Conservation (phyloP, 2,888 invertebrate species). For the Metacarcinus magister region DNA sequence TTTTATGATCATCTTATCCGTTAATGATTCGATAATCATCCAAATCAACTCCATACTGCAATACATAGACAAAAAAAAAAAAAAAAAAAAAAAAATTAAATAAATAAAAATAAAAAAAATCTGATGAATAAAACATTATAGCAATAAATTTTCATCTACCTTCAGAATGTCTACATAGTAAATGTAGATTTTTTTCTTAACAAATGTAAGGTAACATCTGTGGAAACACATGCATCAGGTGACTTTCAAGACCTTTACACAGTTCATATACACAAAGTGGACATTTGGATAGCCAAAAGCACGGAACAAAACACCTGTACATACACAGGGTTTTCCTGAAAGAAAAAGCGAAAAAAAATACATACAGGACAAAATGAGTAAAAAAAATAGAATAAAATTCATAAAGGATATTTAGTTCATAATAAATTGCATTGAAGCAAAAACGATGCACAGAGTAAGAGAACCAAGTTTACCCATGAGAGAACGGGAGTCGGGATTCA, state of each 20-base stretch:
- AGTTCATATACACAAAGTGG: background rate
- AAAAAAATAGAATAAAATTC: background rate
- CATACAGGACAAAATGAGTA: background rate
- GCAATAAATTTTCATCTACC: too few species aligned
- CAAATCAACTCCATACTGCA: background rate
- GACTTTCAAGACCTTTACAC: background rate
- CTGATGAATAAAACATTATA: too few species aligned
- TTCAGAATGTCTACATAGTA: too few species aligned
- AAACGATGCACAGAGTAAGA: constrained; percentile 9
- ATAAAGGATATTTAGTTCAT: background rate
- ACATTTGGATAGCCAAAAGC: background rate
- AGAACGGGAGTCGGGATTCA: constrained; percentile 81
- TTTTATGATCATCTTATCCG: background rate
- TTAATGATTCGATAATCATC: background rate
- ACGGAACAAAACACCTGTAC: background rate
- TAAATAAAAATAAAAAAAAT: too few species aligned
- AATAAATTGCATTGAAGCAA: constrained; percentile 18
- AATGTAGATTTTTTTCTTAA: background rate
- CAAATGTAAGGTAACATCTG: background rate
- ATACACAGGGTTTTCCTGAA: background rate
- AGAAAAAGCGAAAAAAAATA: background rate
- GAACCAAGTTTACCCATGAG: constrained; percentile 79
- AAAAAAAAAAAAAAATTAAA: background rate
- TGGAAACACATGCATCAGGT: background rate
- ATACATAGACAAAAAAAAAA: background rate